phyloP scores from a whole-genome alignment of 2,113 vertebrate species.

The Podiceps cristatus region DNA sequence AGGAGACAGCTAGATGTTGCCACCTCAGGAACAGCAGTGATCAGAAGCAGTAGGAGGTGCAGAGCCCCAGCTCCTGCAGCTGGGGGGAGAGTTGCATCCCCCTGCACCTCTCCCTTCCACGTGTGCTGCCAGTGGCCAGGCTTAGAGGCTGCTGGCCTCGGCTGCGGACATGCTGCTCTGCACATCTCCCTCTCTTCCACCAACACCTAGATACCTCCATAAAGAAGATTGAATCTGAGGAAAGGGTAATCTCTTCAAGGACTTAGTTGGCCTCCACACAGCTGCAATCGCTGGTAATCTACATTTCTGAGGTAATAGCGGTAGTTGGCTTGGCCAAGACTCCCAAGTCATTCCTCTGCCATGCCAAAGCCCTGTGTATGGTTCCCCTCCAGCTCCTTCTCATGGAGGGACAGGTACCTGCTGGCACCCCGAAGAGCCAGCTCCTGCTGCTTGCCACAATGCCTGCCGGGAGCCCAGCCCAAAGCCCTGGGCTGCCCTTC shows the following conservation, averaged over 20 bases:
- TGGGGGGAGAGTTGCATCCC: background rate
- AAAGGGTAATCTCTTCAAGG: background rate
- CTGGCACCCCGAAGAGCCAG: background rate
- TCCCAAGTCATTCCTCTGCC: background rate
- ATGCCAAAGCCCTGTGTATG: rapidly evolving
- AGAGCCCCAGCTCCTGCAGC: background rate
- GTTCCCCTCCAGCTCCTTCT: background rate
- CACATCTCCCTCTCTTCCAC: background rate
- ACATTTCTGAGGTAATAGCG: background rate
- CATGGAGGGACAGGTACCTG: rapidly evolving
- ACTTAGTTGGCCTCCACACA: background rate
- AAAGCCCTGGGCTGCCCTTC: background rate
- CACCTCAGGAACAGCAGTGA: background rate
- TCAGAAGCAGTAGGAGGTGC: background rate
- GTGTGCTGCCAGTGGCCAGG: background rate
- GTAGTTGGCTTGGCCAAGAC: background rate
- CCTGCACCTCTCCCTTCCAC: background rate
- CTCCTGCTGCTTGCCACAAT: background rate
- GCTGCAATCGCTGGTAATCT: background rate
- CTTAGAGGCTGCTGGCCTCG: background rate
- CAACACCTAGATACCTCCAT: background rate
- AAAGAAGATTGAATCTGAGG: background rate
- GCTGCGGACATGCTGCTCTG: background rate
- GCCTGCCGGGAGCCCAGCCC: background rate
- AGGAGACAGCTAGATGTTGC: background rate